phyloP scores from a whole-genome alignment of 2,797 vertebrate species.

The Sebastes kiyomatsui region DNA sequence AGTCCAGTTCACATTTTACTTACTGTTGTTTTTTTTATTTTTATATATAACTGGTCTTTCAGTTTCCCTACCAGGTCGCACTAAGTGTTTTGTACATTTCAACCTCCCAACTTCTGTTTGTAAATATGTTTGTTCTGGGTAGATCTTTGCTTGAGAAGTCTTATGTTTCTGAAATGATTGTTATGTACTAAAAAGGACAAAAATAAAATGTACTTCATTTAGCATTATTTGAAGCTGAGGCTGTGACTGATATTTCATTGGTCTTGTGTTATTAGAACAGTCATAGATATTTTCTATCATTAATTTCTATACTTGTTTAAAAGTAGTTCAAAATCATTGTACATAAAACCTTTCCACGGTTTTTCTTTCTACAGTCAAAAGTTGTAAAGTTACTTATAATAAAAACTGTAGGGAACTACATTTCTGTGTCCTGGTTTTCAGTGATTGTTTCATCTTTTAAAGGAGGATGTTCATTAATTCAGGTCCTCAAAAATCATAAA shows the following conservation, averaged over 20 bases:
- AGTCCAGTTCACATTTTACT: slow-evolving; percentile 57
- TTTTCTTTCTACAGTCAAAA: slow-evolving; percentile 82
- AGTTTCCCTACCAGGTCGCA: slow-evolving; percentile 69
- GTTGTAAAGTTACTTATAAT: slow-evolving; percentile 86
- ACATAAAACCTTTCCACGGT: slow-evolving; percentile 80
- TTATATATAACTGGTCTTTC: slow-evolving; percentile 65
- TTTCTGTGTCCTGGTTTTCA: slow-evolving; percentile 63
- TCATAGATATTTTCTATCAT: slow-evolving; percentile 82
- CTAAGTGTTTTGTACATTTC: slow-evolving; percentile 82
- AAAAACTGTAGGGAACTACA: slow-evolving; percentile 84
- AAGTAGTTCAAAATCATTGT: slow-evolving; percentile 85
- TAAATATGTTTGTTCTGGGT: slow-evolving; percentile 85
- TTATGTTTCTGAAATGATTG: slow-evolving; percentile 85
- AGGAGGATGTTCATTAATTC: slow-evolving; percentile 8
- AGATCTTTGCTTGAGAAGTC: slow-evolving; percentile 85
- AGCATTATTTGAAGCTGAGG: slow-evolving; percentile 82
- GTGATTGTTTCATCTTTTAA: slow-evolving; percentile 29
- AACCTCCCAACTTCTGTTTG: slow-evolving; percentile 77
- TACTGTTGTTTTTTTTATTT: slow-evolving; percentile 47
- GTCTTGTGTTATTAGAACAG: slow-evolving; percentile 80
- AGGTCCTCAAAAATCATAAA: neutral
- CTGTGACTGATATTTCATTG: slow-evolving; percentile 81
- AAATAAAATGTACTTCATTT: slow-evolving; percentile 88
- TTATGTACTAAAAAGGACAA: slow-evolving; percentile 88
- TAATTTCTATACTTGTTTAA: slow-evolving; percentile 86